Evolutionary conservation across 2,797 vertebrate species (phyloP).

Genomic region (Fistularia commersonii): DNA sequence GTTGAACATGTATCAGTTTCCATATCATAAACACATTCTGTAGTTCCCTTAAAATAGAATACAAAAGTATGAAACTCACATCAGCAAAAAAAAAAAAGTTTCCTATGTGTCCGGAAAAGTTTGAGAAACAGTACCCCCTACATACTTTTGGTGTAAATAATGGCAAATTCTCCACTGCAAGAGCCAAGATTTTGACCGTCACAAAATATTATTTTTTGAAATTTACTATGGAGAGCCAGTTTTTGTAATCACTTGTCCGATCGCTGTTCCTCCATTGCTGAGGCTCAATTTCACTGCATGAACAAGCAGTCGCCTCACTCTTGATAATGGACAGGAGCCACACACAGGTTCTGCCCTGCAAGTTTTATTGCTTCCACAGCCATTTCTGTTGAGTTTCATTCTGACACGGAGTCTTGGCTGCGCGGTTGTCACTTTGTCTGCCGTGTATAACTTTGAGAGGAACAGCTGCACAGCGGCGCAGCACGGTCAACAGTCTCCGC

Average conservation of each 20-base stretch:
- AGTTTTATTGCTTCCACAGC: slow-evolving; percentile 1
- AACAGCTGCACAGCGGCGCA: not conserved
- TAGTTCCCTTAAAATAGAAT: not conserved
- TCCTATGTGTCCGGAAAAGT: no score
- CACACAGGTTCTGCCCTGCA: not conserved
- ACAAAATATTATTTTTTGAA: not conserved
- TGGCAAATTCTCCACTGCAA: not conserved
- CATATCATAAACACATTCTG: not conserved
- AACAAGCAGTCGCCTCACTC: not conserved
- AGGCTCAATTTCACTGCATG: not conserved
- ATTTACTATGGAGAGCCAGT: no score
- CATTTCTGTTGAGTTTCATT: not conserved
- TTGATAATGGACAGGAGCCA: slow-evolving; percentile 6
- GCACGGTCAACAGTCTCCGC: not conserved
- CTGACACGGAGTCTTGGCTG: not conserved
- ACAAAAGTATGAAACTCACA: not conserved
- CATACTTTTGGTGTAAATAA: not conserved
- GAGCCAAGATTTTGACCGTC: not conserved
- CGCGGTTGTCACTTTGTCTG: not conserved
- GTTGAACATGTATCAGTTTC: not conserved
- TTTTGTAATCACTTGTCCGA: no score
- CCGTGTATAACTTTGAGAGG: not conserved
- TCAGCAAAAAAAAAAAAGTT: not conserved
- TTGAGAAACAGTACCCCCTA: no score
- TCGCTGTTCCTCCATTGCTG: not conserved